These are phyloP conservation scores for Zaprionus bogoriensis DNA, from an alignment of 2,888 invertebrate genomes.

Conservation along the genomic window DNA sequence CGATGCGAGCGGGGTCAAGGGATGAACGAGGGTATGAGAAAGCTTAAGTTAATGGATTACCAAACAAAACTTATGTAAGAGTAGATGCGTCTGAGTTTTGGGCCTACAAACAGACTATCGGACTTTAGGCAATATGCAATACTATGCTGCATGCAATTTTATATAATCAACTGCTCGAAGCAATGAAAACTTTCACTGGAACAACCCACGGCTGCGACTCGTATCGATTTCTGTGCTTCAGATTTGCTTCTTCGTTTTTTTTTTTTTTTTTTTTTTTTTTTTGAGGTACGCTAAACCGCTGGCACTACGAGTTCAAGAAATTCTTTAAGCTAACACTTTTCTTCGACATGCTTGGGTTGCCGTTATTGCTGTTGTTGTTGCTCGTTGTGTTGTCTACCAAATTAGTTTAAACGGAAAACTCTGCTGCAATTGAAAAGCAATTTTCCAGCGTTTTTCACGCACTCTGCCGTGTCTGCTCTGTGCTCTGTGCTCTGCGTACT, in stretches of 20 bases:
- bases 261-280: not conserved
- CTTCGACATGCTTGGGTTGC: conserved; percentile 76
- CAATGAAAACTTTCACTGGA: conserved; percentile 37
- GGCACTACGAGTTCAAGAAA: conserved; percentile 23
- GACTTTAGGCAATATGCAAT: not conserved
- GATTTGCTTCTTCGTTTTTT: conserved; percentile 9
- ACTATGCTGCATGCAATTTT: conserved; percentile 15
- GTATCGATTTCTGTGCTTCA: conserved; percentile 41
- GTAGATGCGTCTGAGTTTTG: not conserved
- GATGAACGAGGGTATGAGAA: conserved; percentile 2
- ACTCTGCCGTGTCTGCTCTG: conserved; percentile 32
- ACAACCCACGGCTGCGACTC: conserved; percentile 13
- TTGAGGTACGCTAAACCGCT: too few relatives aligned
- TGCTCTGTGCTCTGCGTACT: conserved; percentile 56
- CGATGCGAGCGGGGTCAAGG: not conserved
- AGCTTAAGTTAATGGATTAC: conserved; percentile 21
- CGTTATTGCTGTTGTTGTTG: conserved; percentile 3
- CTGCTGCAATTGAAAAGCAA: conserved; percentile 28
- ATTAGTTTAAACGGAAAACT: conserved; percentile 14
- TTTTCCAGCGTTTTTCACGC: conserved; percentile 41
- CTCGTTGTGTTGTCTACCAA: conserved; percentile 31
- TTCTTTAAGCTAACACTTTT: conserved; percentile 80
- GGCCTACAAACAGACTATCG: too few relatives aligned
- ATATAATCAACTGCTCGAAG: conserved; percentile 27
- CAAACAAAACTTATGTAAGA: conserved; percentile 43